Conservation (phyloP, 2,797 vertebrate species). For the Emydoidea blandingii region DNA sequence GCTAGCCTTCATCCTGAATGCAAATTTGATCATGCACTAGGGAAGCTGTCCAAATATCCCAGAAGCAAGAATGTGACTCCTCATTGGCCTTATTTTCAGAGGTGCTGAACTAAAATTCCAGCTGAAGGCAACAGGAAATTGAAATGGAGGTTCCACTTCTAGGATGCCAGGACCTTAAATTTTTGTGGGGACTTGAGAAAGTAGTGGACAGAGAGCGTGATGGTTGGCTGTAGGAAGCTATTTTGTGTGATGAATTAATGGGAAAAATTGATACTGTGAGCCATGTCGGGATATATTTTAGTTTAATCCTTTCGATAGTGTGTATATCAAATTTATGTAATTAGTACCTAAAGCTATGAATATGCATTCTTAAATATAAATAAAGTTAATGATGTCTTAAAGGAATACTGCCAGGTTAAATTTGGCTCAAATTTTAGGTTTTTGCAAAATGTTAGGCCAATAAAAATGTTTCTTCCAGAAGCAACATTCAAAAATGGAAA, state of each 20-base stretch:
- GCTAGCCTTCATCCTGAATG: background rate
- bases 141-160: no score
- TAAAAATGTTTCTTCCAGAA: conserved; percentile 30
- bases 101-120: background rate
- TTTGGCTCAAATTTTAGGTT: background rate
- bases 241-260: background rate
- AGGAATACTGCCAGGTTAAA: background rate
- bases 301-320: conserved; percentile 49
- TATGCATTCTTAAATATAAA: conserved; percentile 31
- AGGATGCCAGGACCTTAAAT: background rate
- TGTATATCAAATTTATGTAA: conserved; percentile 34
- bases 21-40: background rate
- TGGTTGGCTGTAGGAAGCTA: background rate
- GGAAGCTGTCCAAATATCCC: background rate
- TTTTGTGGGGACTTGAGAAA: background rate
- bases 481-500: conserved; percentile 11
- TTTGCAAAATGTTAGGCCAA: conserved; percentile 52
- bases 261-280: background rate
- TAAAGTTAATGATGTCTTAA: background rate
- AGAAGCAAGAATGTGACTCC: background rate
- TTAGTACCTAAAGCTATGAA: conserved; percentile 46
- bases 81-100: background rate
- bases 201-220: background rate
- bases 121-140: background rate
- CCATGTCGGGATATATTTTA: background rate